Base-by-base conservation (phyloP, 2,113 vertebrate genomes). In the Perca schrenkii region DNA sequence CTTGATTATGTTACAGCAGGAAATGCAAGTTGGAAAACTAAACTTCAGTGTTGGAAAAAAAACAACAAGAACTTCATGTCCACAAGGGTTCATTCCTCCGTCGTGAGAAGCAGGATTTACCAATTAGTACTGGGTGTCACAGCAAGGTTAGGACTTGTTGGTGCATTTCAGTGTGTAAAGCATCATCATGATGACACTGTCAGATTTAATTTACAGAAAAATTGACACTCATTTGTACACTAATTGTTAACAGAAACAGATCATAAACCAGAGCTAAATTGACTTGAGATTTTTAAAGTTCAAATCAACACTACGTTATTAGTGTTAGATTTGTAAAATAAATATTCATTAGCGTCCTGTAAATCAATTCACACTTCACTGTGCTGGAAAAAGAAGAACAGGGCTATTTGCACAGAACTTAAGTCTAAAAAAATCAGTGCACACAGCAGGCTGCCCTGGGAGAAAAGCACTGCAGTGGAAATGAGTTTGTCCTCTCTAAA, bases 361-460 rank as follows among this genome's bases (percentile, higher is more conserved):
- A 60, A 62, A 28, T 73, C 31, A 36, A 54, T 47, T 58, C 70
- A 62, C 70, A 28, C 53, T 63, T 86, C 70, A 78, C 65, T 75
- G 77, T 85, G 43, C 77, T 80, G 57, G 65, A 84, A 83, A 78
- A 70, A 56, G 40, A 82, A 71, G 57, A 87, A 87, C 62, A 65
- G 63, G 25, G 63, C 63, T 31, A 76, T 88, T 85, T 86, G 53
- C 63, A 82, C 16, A 34, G 66, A 73, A 54, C 65, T 82, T 86
- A 13, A 47, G 62, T 57, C 49, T 61, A 61, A 60, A 74, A 21
- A 72, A 65, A 66, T 77, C 46, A 66, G 49, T 52, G 72, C 34
- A 43, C 50, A 70, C 66, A 85, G 74, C 87, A 74, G 58, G 68
- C 54, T 50, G 58, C 79, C 65, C 56, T 47, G 70, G 57, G 84